Percentiles rank a stretch among this genome's conserved stretches.
phyloP scores from a whole-genome alignment of 2,113 vertebrate species.

The Shinisaurus crocodilurus region DNA sequence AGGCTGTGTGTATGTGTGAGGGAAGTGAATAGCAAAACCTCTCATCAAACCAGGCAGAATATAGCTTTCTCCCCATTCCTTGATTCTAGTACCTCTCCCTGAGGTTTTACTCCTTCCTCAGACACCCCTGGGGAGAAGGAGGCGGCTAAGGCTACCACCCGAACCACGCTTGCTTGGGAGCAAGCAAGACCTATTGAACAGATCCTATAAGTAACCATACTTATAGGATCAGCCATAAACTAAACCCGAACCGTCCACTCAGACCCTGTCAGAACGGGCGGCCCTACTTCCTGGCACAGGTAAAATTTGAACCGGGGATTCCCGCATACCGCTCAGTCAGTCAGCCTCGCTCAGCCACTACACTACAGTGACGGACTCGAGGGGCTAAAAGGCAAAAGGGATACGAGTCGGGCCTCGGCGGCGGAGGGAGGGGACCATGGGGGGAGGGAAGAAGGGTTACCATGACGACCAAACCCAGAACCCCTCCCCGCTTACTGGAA shows the following conservation, averaged over 20 bases:
- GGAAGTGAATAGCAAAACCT: no score
- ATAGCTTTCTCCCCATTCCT: background rate
- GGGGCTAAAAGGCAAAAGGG: background rate
- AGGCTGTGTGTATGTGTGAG: no score
- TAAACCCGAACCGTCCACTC: background rate
- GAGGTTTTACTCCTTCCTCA: background rate
- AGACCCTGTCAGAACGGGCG: background rate
- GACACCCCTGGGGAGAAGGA: no score
- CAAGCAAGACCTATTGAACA: background rate
- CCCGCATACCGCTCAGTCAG: background rate
- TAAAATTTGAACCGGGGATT: background rate
- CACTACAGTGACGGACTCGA: background rate
- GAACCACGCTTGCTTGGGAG: background rate
- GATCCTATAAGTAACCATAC: background rate
- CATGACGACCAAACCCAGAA: background rate
- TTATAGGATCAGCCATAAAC: background rate
- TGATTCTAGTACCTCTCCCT: background rate
- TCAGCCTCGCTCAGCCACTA: background rate
- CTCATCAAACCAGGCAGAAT: background rate
- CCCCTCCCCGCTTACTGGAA: background rate
- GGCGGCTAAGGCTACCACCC: no score
- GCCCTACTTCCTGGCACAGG: background rate
- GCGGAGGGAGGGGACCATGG: accelerated
- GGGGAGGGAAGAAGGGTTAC: background rate
- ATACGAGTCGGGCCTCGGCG: background rate